phyloP scores from a whole-genome alignment of 2,113 vertebrate species.

The Forbesichthys papilliferus region DNA sequence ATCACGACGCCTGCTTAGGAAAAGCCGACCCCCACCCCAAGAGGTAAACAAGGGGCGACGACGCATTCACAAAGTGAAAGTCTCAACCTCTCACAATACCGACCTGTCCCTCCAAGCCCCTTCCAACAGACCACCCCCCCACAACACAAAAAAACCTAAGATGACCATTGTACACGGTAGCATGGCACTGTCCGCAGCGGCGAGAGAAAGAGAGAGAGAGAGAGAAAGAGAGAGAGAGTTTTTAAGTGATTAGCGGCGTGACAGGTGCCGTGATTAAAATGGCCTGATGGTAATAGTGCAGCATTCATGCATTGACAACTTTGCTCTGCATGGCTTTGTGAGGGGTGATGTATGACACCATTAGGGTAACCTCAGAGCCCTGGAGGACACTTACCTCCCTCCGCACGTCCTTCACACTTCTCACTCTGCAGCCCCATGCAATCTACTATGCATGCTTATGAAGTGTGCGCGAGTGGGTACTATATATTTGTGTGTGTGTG shows the following conservation, averaged over 20 bases:
- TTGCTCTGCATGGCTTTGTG: conserved; percentile 78
- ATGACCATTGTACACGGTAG: conserved; percentile 20
- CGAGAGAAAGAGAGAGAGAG: neutral
- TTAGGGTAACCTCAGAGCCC: conserved; percentile 81
- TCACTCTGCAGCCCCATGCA: conserved; percentile 71
- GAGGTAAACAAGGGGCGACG: conserved; percentile 69
- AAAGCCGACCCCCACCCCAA: conserved; percentile 58
- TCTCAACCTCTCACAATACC: conserved; percentile 48
- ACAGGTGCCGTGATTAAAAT: conserved; percentile 82
- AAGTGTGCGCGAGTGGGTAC: conserved; percentile 54
- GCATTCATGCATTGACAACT: conserved; percentile 82
- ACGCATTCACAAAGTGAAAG: conserved; percentile 67
- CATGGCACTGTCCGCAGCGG: neutral
- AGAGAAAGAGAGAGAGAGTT: conserved; percentile 44
- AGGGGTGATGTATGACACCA: conserved; percentile 81
- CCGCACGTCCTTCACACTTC: conserved; percentile 79
- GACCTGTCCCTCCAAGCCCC: conserved; percentile 12
- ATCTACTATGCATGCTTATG: conserved; percentile 70
- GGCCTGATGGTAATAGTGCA: conserved; percentile 78
- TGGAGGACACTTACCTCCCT: conserved; percentile 78
- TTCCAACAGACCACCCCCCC: neutral
- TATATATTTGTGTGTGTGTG: conserved; percentile 27
- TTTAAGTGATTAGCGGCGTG: conserved; percentile 75
- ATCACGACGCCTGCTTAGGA: conserved; percentile 78
- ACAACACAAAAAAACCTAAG: neutral